phyloP scores from a whole-genome alignment of 2,888 invertebrate genomes.

The Polymixis lichenea region DNA sequence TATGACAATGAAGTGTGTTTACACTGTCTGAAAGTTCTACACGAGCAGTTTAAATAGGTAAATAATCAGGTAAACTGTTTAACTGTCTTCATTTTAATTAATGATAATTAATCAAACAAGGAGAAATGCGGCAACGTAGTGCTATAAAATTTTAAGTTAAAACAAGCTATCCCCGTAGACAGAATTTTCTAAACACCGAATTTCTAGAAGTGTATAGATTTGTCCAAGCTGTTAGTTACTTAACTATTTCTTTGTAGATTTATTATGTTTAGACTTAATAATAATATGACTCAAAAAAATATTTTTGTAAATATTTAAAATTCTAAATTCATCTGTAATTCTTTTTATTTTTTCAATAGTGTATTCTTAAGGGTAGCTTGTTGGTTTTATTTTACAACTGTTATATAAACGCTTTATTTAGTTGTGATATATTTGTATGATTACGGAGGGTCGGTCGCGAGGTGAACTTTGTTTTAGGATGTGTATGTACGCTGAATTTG shows the following conservation, averaged over 20 bases:
- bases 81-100: neutral
- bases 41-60: constrained; percentile 11
- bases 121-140: constrained; percentile 23
- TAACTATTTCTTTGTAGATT: constrained; percentile 19
- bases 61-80: neutral
- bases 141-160: constrained; percentile 18
- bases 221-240: constrained; percentile 26
- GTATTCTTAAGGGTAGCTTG: constrained; percentile 55
- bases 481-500: constrained; percentile 60
- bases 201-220: constrained; percentile 19
- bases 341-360: neutral
- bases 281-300: neutral
- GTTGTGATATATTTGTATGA: constrained; percentile 68
- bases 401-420: constrained; percentile 63
- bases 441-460: constrained; percentile 30
- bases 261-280: constrained; percentile 5
- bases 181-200: neutral
- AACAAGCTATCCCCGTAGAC: constrained; percentile 52
- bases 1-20: neutral
- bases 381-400: constrained; percentile 46
- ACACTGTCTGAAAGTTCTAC: constrained; percentile 11
- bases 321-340: neutral
- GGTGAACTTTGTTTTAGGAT: constrained; percentile 43
- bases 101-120: neutral
- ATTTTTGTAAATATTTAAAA: constrained; percentile 37